These are phyloP conservation scores for Cettia cetti DNA, from an alignment of 2,113 vertebrate species.

Conservation along the genomic window DNA sequence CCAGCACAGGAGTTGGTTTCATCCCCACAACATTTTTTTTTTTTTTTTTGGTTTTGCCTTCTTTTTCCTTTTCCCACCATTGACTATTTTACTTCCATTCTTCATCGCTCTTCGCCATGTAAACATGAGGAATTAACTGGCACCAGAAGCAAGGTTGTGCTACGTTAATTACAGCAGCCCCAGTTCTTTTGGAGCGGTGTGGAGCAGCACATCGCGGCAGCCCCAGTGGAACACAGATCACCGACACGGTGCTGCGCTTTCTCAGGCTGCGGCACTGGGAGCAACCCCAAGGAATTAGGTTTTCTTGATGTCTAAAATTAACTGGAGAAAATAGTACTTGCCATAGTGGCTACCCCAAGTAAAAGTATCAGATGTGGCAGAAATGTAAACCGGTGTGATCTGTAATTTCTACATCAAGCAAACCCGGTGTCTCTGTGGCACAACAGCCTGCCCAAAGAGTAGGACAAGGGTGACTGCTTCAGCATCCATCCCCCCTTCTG, in stretches of 20 bases:
- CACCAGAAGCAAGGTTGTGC: conserved; percentile 66
- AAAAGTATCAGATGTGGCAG: background rate
- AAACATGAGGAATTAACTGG: conserved; percentile 64
- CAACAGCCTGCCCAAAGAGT: background rate
- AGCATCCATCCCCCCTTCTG: background rate
- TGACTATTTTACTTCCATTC: conserved; percentile 51
- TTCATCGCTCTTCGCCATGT: conserved; percentile 7
- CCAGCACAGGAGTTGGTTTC: conserved; percentile 18
- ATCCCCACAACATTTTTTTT: background rate
- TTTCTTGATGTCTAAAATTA: conserved; percentile 30
- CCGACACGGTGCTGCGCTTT: background rate
- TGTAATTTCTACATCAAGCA: background rate
- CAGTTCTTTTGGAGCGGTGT: conserved; percentile 49
- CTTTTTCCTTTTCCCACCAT: background rate
- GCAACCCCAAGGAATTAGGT: conserved; percentile 5
- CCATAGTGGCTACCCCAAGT: background rate
- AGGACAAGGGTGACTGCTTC: background rate
- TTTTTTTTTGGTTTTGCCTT: background rate
- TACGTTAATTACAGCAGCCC: conserved; percentile 72
- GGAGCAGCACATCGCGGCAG: conserved; percentile 14
- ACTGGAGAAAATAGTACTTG: background rate
- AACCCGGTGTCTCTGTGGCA: fast-evolving
- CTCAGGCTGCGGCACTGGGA: background rate
- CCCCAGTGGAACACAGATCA: conserved; percentile 60
- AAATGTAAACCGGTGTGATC: background rate